Evolutionary conservation across 2,113 vertebrate species (phyloP).

Genomic region (Vimba vimba): DNA sequence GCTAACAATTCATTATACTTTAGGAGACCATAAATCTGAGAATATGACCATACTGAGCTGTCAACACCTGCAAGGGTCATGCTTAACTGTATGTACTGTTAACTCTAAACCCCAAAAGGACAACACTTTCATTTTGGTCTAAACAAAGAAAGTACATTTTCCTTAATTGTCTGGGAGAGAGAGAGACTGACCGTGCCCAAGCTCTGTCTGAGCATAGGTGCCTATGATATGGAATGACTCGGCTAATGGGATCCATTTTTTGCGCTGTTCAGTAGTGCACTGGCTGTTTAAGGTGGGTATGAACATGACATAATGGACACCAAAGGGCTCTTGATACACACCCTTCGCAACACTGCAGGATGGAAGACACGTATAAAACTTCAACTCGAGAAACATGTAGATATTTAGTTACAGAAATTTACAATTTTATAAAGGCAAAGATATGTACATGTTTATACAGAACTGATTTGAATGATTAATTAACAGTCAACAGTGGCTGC

Average conservation of each 20-base stretch:
- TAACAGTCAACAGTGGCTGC: background rate
- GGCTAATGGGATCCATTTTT: conserved; percentile 86
- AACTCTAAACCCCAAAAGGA: background rate
- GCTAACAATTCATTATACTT: too few relatives aligned
- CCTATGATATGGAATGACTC: conserved; percentile 81
- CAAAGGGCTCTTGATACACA: conserved; percentile 71
- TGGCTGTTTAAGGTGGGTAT: conserved; percentile 82
- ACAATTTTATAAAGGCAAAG: background rate
- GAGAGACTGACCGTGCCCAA: conserved; percentile 95
- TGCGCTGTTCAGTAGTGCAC: conserved; percentile 83
- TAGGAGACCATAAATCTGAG: background rate
- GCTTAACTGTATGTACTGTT: background rate
- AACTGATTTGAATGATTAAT: background rate
- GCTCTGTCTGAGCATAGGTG: conserved; percentile 95
- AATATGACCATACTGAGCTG: background rate
- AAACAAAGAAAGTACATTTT: conserved; percentile 11
- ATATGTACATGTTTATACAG: background rate
- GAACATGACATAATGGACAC: conserved; percentile 92
- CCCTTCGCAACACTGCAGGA: conserved; percentile 63
- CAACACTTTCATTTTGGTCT: background rate
- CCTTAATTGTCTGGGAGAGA: background rate
- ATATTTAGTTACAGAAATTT: background rate
- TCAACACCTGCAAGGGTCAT: conserved; percentile 30
- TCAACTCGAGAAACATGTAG: background rate
- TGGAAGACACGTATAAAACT: conserved; percentile 42